Percentiles rank a stretch among this genome's conserved stretches.
phyloP scores from a whole-genome alignment of 1,140 invertebrate genomes.

The Anastrepha ludens region DNA sequence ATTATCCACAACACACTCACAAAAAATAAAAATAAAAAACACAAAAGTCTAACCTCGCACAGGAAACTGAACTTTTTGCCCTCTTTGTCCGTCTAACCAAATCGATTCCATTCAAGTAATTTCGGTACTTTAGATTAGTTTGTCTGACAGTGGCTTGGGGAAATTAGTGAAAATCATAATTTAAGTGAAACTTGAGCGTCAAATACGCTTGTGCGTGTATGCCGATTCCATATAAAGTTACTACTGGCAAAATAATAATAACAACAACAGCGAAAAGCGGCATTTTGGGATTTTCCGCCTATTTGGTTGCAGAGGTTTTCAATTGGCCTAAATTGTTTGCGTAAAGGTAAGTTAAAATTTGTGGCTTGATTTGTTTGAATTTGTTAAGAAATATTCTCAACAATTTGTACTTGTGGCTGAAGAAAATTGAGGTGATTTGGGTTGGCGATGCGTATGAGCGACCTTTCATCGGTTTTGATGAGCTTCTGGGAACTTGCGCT shows the following conservation, averaged over 20 bases:
- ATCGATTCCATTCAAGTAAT: background rate
- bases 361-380: background rate
- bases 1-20: too few species aligned
- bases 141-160: slow-evolving; percentile 10
- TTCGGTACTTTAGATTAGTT: slow-evolving; percentile 18
- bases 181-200: background rate
- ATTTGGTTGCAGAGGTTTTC: background rate
- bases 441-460: slow-evolving; percentile 18
- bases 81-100: background rate
- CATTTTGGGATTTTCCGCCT: background rate
- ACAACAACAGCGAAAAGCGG: background rate
- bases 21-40: background rate
- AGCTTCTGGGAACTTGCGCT: background rate
- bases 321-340: background rate
- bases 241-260: background rate
- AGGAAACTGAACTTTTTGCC: background rate
- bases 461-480: slow-evolving; percentile 6
- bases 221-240: background rate
- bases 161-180: slow-evolving; percentile 38
- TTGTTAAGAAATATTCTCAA: background rate
- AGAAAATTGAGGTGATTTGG: background rate
- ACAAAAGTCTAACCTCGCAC: background rate
- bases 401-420: background rate
- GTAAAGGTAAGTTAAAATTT: slow-evolving; percentile 27
- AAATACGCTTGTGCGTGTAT: background rate